Percentiles rank a stretch among this genome's conserved stretches.
phyloP scores from a whole-genome alignment of 2,797 vertebrate genomes.

The Myotis pilosus region DNA sequence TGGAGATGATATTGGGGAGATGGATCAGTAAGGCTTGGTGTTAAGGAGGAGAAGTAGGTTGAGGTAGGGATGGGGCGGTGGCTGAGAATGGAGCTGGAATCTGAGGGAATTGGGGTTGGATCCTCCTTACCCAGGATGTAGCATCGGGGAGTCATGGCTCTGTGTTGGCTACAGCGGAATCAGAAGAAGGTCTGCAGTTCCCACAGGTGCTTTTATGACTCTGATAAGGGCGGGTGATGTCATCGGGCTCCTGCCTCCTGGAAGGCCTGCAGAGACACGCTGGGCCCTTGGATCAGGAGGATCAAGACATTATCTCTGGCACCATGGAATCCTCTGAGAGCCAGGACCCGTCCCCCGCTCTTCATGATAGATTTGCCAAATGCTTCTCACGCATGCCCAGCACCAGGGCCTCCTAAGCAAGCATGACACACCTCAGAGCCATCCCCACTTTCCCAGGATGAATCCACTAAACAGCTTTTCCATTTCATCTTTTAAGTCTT shows the following conservation, averaged over 20 bases:
- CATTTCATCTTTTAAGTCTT: fast-evolving
- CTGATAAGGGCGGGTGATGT: not conserved
- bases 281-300: not conserved
- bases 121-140: not conserved
- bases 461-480: not conserved
- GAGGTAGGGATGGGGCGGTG: not conserved
- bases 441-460: not conserved
- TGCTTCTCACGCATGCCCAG: not conserved
- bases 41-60: not conserved
- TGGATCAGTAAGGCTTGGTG: too few species aligned
- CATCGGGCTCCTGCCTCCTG: not conserved
- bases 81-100: not conserved
- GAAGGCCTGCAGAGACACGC: not conserved
- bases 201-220: not conserved
- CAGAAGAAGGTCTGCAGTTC: not conserved
- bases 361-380: not conserved
- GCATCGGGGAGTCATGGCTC: not conserved
- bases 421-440: not conserved
- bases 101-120: not conserved
- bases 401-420: not conserved
- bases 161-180: not conserved
- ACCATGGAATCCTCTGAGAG: not conserved
- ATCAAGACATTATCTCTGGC: not conserved
- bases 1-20: too few species aligned
- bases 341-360: too few species aligned